Conservation (phyloP, 2,888 invertebrate genomes). For the Cephus nigrinus region DNA sequence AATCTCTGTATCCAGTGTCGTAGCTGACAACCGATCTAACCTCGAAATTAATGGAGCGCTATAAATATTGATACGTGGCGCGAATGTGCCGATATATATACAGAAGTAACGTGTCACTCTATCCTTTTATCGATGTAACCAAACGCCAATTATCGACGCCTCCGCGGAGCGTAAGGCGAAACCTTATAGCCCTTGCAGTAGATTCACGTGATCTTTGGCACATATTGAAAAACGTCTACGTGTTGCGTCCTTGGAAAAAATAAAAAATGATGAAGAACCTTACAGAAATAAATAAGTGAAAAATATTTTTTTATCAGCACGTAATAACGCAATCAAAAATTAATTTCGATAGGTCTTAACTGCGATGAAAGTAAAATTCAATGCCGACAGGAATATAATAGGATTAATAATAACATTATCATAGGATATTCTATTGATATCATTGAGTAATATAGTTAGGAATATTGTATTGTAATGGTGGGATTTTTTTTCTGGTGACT, state of each 20-base stretch:
- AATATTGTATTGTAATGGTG: background rate
- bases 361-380: background rate
- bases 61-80: slow-evolving; percentile 56
- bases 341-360: too few relatives aligned
- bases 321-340: too few relatives aligned
- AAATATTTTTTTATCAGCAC: too few relatives aligned
- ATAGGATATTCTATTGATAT: background rate
- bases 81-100: slow-evolving; percentile 41
- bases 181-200: slow-evolving; percentile 34
- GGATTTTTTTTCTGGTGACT: background rate
- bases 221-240: background rate
- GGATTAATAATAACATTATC: background rate
- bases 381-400: background rate
- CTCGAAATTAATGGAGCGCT: slow-evolving; percentile 43
- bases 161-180: slow-evolving; percentile 55
- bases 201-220: background rate
- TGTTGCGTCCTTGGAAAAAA: background rate
- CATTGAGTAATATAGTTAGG: background rate
- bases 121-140: slow-evolving; percentile 59
- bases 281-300: background rate
- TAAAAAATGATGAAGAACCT: background rate
- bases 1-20: background rate
- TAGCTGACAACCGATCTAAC: background rate
- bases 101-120: slow-evolving; percentile 42
- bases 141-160: slow-evolving; percentile 63